Conservation (phyloP, 2,888 invertebrate species). For the Drosophila paucipuncta region DNA sequence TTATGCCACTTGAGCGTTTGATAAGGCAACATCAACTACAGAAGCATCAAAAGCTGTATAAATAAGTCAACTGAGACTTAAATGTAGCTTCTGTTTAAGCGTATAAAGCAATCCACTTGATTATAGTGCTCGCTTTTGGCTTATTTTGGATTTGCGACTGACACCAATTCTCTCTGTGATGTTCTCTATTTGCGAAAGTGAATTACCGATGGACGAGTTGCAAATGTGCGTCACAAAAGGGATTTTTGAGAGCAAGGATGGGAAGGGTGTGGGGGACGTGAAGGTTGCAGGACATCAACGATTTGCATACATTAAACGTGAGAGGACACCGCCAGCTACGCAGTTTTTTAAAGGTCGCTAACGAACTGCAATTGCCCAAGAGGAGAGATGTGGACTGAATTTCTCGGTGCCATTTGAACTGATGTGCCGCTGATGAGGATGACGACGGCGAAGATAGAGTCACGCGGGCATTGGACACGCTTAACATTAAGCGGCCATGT, state of each 20-base stretch:
- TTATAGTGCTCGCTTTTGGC: conserved; percentile 40
- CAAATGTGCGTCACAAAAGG: conserved; percentile 45
- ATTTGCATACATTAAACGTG: conserved; percentile 77
- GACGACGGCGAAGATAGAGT: conserved; percentile 54
- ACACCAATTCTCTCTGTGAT: neutral
- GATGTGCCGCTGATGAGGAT: conserved; percentile 63
- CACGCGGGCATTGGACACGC: conserved; percentile 68
- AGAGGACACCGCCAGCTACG: conserved; percentile 57
- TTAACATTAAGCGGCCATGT: conserved; percentile 79
- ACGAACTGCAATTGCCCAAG: conserved; percentile 65
- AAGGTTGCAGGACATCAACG: conserved; percentile 55
- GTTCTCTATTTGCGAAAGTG: conserved; percentile 43
- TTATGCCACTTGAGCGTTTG: conserved; percentile 51
- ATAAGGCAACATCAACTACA: conserved; percentile 8
- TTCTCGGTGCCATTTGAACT: neutral
- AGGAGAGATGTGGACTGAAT: neutral
- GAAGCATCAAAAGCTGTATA: conserved; percentile 27
- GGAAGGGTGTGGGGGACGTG: neutral
- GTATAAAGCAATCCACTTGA: conserved; percentile 53
- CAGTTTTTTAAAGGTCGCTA: conserved; percentile 65
- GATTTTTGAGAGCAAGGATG: neutral
- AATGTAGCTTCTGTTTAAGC: conserved; percentile 47
- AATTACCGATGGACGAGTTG: conserved; percentile 71
- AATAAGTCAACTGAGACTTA: conserved; percentile 57
- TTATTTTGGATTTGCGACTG: conserved; percentile 2